Evolutionary conservation across 2,888 invertebrate genomes (phyloP), one percentile per base, ranked within the genome.

Genomic region (Tetheella fluctuosa): DNA sequence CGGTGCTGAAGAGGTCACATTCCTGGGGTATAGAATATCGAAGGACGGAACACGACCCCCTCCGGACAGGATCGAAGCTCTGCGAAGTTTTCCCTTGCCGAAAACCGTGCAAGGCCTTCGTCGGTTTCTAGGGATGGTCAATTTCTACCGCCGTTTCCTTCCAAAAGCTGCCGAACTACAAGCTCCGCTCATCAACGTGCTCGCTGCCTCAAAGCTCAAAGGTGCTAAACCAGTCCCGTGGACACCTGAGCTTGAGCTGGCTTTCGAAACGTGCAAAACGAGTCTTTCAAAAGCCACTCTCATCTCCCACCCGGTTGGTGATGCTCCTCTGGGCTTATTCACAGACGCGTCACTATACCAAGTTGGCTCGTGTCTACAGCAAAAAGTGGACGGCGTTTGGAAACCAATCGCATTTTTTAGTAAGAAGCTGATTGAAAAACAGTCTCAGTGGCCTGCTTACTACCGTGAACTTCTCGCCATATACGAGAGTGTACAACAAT

Each of bases 391-490:
- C n/a, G 39, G 39, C 2, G 2, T 12, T 8, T 70, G 63, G 65
- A 39, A 54, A 8, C 66, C 70, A 3, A 6, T 68, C 0, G 67
- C 62, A 0, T 70, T 61, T n/a, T 67, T 67, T 23, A 62, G 62
- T 15, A 67, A 64, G 15, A 70, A 70, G 23, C 53, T 68, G 4
- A 65, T 52, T 2, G 0, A 57, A 4, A 15, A 34, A 1, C 68
- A 70, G 23, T 0, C 58, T 0, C 10, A 59, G 12, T 70, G 57
- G 59, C 60, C 63, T 0, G 63, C 69, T 0, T 69, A 69, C 48
- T 58, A 69, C 53, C n/a, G 65, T 0, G 67, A 70, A 25, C 59
- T 70, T 2, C 52, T 66, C 1, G 70, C 66, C 1, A 57, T 66
- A 5, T 65, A 64, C 37, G 58, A 63, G 52, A 59, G 58, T 20